These are phyloP conservation scores for Lerema accius DNA, from an alignment of 1,140 invertebrate species.

Conservation along the genomic window DNA sequence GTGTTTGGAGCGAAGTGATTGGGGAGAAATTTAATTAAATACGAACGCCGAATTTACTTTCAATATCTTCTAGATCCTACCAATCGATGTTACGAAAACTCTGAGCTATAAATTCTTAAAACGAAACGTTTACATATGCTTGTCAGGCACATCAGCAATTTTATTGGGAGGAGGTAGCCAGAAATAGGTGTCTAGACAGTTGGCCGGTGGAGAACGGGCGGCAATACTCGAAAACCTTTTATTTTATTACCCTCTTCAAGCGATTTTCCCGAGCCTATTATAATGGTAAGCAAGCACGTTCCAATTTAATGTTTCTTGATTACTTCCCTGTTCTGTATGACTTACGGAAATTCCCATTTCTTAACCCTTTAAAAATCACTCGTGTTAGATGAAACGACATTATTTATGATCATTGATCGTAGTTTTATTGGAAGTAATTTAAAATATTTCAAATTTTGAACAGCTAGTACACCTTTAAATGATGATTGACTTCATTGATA, in stretches of 20 bases:
- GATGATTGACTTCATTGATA: too few species aligned
- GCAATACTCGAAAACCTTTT: constrained; percentile 48
- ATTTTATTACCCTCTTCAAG: constrained; percentile 51
- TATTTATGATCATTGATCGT: too few species aligned
- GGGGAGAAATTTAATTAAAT: too few species aligned
- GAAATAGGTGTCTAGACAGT: constrained; percentile 39
- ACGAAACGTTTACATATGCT: constrained; percentile 32
- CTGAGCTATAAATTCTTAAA: constrained; percentile 1
- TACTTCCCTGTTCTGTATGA: constrained; percentile 1
- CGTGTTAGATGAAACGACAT: background rate
- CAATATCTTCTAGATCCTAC: too few species aligned
- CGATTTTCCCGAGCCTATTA: constrained; percentile 31
- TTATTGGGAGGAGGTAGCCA: constrained; percentile 38
- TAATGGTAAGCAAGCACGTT: constrained; percentile 37
- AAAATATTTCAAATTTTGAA: too few species aligned
- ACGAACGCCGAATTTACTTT: constrained; percentile 6
- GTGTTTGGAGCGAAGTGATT: too few species aligned
- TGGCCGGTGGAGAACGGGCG: constrained; percentile 34
- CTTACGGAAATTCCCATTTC: background rate
- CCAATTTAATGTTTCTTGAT: constrained; percentile 32
- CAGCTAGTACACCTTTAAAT: too few species aligned
- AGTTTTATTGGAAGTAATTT: too few species aligned
- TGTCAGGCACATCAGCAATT: constrained; percentile 62
- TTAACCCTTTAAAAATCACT: background rate
- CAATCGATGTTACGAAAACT: background rate